phyloP scores from a whole-genome alignment of 1,140 invertebrate species.

The Zaprionus gabonicus region DNA sequence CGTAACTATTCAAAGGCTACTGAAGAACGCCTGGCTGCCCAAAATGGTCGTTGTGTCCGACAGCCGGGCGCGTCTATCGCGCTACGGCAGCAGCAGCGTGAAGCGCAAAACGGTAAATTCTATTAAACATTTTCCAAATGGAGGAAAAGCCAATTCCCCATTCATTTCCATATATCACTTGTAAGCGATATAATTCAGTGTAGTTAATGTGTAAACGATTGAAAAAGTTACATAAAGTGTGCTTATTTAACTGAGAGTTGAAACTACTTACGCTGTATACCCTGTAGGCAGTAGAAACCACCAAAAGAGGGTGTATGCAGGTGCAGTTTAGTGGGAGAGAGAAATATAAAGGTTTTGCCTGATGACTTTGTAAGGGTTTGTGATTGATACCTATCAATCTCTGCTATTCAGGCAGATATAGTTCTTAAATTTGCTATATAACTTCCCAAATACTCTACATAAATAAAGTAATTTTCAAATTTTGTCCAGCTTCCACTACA shows the following conservation, averaged over 20 bases:
- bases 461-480: neutral
- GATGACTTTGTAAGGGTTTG: too few species aligned
- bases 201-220: too few species aligned
- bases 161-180: too few species aligned
- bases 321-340: too few species aligned
- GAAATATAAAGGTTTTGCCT: too few species aligned
- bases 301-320: too few species aligned
- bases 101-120: constrained; percentile 75
- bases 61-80: constrained; percentile 74
- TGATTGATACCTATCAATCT: neutral
- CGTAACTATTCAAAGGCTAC: constrained; percentile 75
- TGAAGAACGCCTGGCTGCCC: constrained; percentile 62
- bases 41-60: constrained; percentile 83
- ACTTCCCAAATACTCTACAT: neutral
- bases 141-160: too few species aligned
- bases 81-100: constrained; percentile 72
- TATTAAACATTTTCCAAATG: neutral
- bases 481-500: neutral
- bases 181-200: too few species aligned
- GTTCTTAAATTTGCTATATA: neutral
- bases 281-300: too few species aligned
- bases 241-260: too few species aligned
- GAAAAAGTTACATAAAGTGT: too few species aligned
- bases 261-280: too few species aligned
- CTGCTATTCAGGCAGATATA: neutral